Evolutionary conservation across 2,113 vertebrate species (phyloP).

Genomic region (Speoplatyrhinus poulsoni): DNA sequence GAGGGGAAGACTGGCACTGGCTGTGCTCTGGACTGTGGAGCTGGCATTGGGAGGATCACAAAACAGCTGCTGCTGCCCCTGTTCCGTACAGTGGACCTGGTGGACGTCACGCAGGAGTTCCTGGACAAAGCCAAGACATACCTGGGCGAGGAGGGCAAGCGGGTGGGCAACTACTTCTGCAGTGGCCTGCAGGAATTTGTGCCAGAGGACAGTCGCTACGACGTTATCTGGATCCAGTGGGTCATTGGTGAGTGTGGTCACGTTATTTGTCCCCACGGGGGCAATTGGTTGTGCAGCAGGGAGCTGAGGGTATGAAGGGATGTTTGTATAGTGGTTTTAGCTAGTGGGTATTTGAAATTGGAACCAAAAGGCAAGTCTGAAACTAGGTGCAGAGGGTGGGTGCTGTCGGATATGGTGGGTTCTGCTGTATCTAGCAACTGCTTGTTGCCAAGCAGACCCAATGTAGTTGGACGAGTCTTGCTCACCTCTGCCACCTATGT

Average conservation of each 20-base stretch:
- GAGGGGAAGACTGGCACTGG: constrained; percentile 79
- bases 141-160: constrained; percentile 86
- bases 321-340: too few species aligned
- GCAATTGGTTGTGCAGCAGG: not conserved
- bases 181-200: constrained; percentile 91
- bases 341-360: too few species aligned
- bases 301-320: not conserved
- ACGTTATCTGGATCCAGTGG: constrained; percentile 99
- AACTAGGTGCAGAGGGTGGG: too few species aligned
- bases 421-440: too few species aligned
- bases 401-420: too few species aligned
- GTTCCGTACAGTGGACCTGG: constrained; percentile 90
- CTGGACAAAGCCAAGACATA: constrained; percentile 88
- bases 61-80: constrained; percentile 91
- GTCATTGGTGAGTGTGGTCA: constrained; percentile 87
- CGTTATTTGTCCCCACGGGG: too few species aligned
- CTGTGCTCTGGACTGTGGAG: constrained; percentile 92
- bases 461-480: not conserved
- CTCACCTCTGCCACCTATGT: not conserved
- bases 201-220: constrained; percentile 83
- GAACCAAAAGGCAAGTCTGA: too few species aligned
- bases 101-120: constrained; percentile 93
- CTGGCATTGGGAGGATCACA: constrained; percentile 92
- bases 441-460: too few species aligned
- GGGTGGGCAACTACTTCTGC: constrained; percentile 91